A percentile compares a stretch with the other conserved stretches of the same genome.
phyloP scores from a whole-genome alignment of 2,888 invertebrate species.

The Pristionchus japonicus region DNA sequence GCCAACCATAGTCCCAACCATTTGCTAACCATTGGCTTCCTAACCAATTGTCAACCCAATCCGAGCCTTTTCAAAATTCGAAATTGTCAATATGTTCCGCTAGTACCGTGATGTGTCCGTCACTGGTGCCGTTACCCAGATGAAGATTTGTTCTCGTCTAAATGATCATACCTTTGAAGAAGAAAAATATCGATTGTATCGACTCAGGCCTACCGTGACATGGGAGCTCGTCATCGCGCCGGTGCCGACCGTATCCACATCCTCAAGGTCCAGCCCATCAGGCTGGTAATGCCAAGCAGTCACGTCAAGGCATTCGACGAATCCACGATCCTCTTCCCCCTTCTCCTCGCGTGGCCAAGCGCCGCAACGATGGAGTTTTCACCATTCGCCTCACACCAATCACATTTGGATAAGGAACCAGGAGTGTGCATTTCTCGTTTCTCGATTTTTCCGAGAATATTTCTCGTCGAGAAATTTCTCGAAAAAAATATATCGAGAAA shows the following conservation, averaged over 20 bases:
- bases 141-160: too few species aligned
- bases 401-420: too few species aligned
- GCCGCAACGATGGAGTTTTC: constrained; percentile 78
- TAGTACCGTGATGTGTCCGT: constrained; percentile 93
- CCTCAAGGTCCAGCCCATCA: constrained; percentile 88
- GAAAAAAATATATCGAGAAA: too few species aligned
- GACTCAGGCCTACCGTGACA: constrained; percentile 81
- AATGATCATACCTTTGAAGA: too few species aligned
- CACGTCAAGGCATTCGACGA: constrained; percentile 98
- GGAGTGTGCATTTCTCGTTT: too few species aligned
- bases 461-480: too few species aligned
- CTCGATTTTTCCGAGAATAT: too few species aligned
- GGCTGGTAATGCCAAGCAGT: constrained; percentile 91
- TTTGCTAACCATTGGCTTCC: too few species aligned
- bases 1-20: too few species aligned
- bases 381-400: constrained; percentile 79
- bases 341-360: constrained; percentile 82
- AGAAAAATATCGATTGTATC: neutral
- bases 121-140: constrained; percentile 93
- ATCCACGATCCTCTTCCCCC: constrained; percentile 94
- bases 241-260: constrained; percentile 97
- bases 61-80: too few species aligned
- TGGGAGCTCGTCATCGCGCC: constrained; percentile 98
- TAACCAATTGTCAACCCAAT: too few species aligned
- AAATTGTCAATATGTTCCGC: neutral